phyloP scores from a whole-genome alignment of 1,140 invertebrate genomes.

The Cherax quadricarinatus region DNA sequence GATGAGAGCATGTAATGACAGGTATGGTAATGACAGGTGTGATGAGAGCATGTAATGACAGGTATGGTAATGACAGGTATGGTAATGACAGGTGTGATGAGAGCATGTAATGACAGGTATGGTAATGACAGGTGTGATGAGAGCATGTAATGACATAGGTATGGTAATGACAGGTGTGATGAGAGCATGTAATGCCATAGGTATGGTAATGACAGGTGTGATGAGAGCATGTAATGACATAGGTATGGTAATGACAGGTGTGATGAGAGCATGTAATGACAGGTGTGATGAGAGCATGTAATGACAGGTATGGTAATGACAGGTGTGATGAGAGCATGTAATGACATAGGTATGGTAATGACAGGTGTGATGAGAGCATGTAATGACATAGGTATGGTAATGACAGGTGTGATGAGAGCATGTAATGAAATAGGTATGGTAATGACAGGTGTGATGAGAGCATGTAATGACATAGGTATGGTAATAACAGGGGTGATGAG shows the following conservation, averaged over 20 bases:
- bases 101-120: constrained; percentile 38
- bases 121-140: background rate
- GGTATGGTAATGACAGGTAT: background rate
- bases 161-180: background rate
- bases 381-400: constrained; percentile 43
- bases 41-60: background rate
- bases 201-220: constrained; percentile 31
- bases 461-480: constrained; percentile 41
- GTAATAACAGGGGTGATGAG: constrained; percentile 35
- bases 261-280: too few species aligned
- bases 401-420: background rate
- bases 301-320: constrained; percentile 43
- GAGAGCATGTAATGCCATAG: too few species aligned
- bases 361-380: background rate
- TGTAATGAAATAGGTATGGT: background rate
- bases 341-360: background rate
- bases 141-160: background rate
- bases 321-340: background rate
- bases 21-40: background rate
- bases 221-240: background rate
- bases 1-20: too few species aligned
- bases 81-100: constrained; percentile 41
- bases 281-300: too few species aligned
- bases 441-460: background rate
- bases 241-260: background rate